These are phyloP conservation scores for Artemisiospiza belli DNA, from an alignment of 2,113 vertebrate genomes.

Conservation along the genomic window DNA sequence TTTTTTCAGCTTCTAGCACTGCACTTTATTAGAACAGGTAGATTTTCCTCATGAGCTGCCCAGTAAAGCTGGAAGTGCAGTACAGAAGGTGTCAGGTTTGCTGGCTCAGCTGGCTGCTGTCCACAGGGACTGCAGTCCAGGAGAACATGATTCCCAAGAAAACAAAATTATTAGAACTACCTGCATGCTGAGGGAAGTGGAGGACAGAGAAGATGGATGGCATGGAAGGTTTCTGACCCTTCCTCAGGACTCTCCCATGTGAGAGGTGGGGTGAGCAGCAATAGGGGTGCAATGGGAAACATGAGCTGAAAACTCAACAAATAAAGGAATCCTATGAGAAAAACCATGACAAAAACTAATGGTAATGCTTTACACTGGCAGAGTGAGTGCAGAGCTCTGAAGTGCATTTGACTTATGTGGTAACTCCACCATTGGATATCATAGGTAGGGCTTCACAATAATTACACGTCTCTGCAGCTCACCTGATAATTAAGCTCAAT, in stretches of 20 bases:
- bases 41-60: background rate
- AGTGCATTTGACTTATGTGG: background rate
- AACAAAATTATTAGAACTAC: background rate
- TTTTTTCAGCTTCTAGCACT: background rate
- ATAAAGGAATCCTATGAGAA: background rate
- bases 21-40: background rate
- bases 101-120: background rate
- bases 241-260: background rate
- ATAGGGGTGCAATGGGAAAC: background rate
- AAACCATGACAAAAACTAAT: background rate
- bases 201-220: background rate
- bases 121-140: background rate
- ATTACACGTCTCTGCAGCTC: background rate
- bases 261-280: background rate
- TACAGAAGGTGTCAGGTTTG: background rate
- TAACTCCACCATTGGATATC: background rate
- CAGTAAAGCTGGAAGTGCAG: background rate
- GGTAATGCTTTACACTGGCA: background rate
- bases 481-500: background rate
- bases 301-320: background rate
- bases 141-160: background rate
- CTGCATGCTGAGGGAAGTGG: background rate
- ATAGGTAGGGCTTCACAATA: background rate
- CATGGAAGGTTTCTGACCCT: background rate
- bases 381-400: background rate